Percentiles rank a stretch among this genome's conserved stretches.
phyloP scores from a whole-genome alignment of 2,113 vertebrate species.

The Petroica traversi region DNA sequence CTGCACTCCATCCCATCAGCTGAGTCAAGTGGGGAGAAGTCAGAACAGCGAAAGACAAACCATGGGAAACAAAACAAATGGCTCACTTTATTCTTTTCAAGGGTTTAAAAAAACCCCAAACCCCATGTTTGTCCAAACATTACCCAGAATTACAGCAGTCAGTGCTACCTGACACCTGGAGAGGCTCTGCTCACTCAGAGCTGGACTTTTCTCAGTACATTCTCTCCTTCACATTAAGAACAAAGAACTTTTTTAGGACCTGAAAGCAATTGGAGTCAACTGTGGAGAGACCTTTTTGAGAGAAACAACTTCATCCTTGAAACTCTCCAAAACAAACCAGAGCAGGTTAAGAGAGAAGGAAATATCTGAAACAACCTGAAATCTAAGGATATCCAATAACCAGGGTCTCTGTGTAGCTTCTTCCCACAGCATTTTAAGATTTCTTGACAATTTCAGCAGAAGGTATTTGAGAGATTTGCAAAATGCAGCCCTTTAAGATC shows the following conservation, averaged over 20 bases:
- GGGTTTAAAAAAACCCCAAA: neutral
- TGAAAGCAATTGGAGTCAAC: neutral
- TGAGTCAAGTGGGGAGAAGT: neutral
- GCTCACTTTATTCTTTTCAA: neutral
- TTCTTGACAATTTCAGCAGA: neutral
- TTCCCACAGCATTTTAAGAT: neutral
- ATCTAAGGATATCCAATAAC: neutral
- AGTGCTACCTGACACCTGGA: neutral
- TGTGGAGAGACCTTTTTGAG: neutral
- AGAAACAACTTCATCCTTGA: neutral
- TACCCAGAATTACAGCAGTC: neutral
- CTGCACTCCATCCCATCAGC: neutral
- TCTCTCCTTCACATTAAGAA: neutral
- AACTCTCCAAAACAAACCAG: neutral
- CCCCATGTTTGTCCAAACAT: fast-evolving
- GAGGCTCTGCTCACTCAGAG: neutral
- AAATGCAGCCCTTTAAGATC: neutral
- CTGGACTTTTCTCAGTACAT: neutral
- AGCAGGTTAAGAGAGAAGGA: neutral
- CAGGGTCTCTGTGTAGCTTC: neutral
- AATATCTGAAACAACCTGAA: neutral
- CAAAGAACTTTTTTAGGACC: no score
- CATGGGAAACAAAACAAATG: neutral
- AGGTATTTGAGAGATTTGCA: neutral
- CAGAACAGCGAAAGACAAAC: neutral